Base-by-base conservation (phyloP, 2,797 vertebrate species). In the Meriones psammophilus region DNA sequence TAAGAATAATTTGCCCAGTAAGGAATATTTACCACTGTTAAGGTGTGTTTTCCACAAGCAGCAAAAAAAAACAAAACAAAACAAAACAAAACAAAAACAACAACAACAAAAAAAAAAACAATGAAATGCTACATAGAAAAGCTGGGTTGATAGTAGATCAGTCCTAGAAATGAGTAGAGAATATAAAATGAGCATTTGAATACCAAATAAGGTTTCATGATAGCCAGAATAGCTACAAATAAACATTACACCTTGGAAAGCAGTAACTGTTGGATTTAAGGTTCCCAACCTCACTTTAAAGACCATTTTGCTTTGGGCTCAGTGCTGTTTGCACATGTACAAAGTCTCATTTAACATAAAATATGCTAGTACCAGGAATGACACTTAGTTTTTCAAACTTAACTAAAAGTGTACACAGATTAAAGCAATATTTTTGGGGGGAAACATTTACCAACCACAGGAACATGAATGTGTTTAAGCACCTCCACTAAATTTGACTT, bases 341-440 rank as follows among this genome's bases (percentile, higher is more conserved):
- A 66, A 87, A 91, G 22, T 89, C 17, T 26, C 6, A 42, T n/a
- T n/a, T 6, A 78, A 83, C 10, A 83, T 14, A 69, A 94, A 94
- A 87, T 58, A 73, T 20, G 17, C 46, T 76, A n/a, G 58, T 88
- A 30, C 36, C 89, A 93, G 36, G 22, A 91, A 91, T 62, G 17
- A 42, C 54, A 68, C 28, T 77, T 56, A 86, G 24, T 89, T 76
- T 87, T 85, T 76, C 58, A 93, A 39, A 85, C 12, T 93, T 12
- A 77, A n/a, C 50, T 91, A 86, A 95, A 95, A 94, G 20, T 4
- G 22, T 8, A 30, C 39, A 86, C 8, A 85, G 96, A 71, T 94
- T 91, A 22, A 87, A 92, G 80, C 77, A 66, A 4, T 62, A 7
- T 36, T 89, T 50, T 10, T 91, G 50, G 69, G 0, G 74, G 42